Percentiles rank a stretch among this genome's conserved stretches.
These are phyloP conservation scores for Plutomurus gul DNA, from an alignment of 1,140 invertebrate species.

Conservation along the genomic window DNA sequence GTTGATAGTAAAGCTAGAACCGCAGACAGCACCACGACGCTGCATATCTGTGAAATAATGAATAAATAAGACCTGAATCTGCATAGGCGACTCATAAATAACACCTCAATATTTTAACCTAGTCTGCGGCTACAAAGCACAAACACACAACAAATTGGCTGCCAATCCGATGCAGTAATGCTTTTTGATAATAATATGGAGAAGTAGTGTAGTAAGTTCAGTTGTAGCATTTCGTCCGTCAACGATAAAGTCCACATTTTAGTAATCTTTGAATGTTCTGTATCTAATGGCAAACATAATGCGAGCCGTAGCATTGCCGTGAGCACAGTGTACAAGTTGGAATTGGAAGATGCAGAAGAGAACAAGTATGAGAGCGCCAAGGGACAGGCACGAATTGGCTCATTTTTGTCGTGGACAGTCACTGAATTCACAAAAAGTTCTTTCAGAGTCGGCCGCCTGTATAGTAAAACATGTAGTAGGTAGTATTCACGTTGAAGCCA, in stretches of 20 bases:
- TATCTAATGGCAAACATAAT: background rate
- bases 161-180: background rate
- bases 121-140: background rate
- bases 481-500: no score
- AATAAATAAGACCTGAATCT: background rate
- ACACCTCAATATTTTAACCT: background rate
- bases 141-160: background rate
- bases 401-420: constrained; percentile 7
- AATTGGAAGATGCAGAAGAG: background rate
- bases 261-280: background rate
- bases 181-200: background rate
- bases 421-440: constrained; percentile 18
- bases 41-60: background rate
- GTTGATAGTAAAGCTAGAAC: no score
- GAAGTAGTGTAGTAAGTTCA: background rate
- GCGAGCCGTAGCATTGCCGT: background rate
- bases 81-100: constrained; percentile 20
- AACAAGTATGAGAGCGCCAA: constrained; percentile 2
- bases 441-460: background rate
- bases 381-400: constrained; percentile 15
- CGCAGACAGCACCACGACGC: background rate
- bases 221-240: background rate
- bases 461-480: background rate
- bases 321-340: background rate
- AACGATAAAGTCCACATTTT: background rate